phyloP scores from a whole-genome alignment of 1,140 invertebrate species.

The Zophobas morio region DNA sequence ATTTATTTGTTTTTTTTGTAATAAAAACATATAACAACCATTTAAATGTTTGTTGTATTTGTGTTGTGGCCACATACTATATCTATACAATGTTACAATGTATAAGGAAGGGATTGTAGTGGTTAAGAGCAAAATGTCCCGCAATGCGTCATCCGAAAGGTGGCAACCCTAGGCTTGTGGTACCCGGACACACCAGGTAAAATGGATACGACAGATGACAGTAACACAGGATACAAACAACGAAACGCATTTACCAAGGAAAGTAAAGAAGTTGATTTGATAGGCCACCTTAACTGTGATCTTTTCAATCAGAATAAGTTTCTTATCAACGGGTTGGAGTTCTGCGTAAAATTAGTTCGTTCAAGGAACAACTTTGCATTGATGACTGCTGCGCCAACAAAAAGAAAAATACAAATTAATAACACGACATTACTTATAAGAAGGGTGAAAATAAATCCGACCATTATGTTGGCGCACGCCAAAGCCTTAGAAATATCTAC shows the following conservation, averaged over 20 bases:
- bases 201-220: neutral
- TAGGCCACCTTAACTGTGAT: slow-evolving; percentile 57
- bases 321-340: slow-evolving; percentile 66
- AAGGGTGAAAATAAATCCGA: neutral
- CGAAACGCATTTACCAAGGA: neutral
- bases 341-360: slow-evolving; percentile 62
- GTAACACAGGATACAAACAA: neutral
- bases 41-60: too few species aligned
- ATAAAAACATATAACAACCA: too few species aligned
- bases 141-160: too few species aligned
- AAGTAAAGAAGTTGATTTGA: neutral
- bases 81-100: too few species aligned
- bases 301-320: slow-evolving; percentile 67
- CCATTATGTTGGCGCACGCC: neutral
- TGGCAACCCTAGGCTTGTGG: too few species aligned
- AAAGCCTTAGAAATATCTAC: neutral
- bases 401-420: neutral
- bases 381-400: slow-evolving; percentile 49
- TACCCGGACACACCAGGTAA: too few species aligned
- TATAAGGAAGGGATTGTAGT: too few species aligned
- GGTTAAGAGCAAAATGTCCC: too few species aligned
- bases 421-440: neutral
- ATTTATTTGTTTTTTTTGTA: too few species aligned
- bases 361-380: slow-evolving; percentile 64
- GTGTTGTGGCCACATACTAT: too few species aligned